phyloP scores from a whole-genome alignment of 2,797 vertebrate species.

The Tenualosa thibaudeaui region DNA sequence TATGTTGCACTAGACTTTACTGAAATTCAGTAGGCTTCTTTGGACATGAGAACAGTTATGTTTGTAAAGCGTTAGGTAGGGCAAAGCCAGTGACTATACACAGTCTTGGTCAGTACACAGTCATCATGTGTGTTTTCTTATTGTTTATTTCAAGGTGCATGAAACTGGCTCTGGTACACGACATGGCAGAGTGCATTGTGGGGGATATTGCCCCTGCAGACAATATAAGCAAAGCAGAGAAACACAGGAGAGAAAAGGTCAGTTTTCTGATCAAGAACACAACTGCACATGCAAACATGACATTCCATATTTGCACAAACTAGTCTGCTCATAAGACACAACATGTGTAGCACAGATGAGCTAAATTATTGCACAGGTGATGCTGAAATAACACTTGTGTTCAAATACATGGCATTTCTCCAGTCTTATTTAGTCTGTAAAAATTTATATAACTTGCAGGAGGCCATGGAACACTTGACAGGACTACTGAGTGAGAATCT shows the following conservation, averaged over 20 bases:
- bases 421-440: not conserved
- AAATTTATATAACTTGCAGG: slow-evolving; percentile 65
- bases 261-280: slow-evolving; percentile 38
- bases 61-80: too few relatives aligned
- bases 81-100: too few relatives aligned
- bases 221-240: slow-evolving; percentile 94
- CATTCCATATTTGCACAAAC: not conserved
- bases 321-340: too few relatives aligned
- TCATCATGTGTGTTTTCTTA: not conserved
- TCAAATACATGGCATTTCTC: not conserved
- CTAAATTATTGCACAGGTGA: too few relatives aligned
- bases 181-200: slow-evolving; percentile 98
- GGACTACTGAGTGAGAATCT: slow-evolving; percentile 81
- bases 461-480: slow-evolving; percentile 87
- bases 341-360: too few relatives aligned
- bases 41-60: too few relatives aligned
- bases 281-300: not conserved
- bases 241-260: slow-evolving; percentile 89
- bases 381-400: not conserved
- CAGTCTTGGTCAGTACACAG: too few relatives aligned
- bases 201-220: slow-evolving; percentile 95
- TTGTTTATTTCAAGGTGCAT: slow-evolving; percentile 77
- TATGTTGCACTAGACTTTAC: too few relatives aligned
- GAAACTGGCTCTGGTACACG: slow-evolving; percentile 91
- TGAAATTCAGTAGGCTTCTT: too few relatives aligned